Evolutionary conservation across 2,888 invertebrate species (phyloP).

Genomic region (Brachypalpus laphriformis): DNA sequence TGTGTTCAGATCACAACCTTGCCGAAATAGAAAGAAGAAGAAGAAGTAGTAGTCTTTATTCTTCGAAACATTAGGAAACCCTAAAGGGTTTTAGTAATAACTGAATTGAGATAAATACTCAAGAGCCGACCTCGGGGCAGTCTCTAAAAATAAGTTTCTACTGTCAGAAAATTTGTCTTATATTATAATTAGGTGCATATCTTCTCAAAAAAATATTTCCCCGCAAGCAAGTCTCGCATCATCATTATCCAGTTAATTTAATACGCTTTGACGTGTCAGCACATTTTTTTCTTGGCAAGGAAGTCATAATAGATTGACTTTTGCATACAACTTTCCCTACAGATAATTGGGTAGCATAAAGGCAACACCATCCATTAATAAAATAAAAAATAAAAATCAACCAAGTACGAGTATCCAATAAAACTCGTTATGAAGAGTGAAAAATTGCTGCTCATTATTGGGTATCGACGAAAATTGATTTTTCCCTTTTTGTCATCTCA

Average conservation of each 20-base stretch:
- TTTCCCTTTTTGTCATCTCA: not conserved
- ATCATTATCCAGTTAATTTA: not conserved
- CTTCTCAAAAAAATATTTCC: not conserved
- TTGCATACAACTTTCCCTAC: not conserved
- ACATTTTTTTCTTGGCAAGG: not conserved
- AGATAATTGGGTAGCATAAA: not conserved
- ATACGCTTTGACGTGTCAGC: slow-evolving; percentile 6
- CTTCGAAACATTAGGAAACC: no score
- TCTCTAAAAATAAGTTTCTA: no score
- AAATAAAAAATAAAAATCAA: not conserved
- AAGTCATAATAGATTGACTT: not conserved
- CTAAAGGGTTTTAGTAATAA: no score
- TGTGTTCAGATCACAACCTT: no score
- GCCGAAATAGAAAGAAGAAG: no score
- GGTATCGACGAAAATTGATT: slow-evolving; percentile 16
- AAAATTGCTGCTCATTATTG: slow-evolving; percentile 24
- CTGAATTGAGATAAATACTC: no score
- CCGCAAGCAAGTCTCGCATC: not conserved
- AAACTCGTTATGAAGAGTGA: not conserved
- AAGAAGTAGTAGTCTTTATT: no score
- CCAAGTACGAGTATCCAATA: slow-evolving; percentile 3
- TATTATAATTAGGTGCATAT: no score
- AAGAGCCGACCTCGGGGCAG: no score
- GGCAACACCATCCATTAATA: slow-evolving; percentile 11
- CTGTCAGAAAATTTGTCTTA: no score